phyloP scores from a whole-genome alignment of 2,888 invertebrate species.

The Zygothrica quintamaculata region DNA sequence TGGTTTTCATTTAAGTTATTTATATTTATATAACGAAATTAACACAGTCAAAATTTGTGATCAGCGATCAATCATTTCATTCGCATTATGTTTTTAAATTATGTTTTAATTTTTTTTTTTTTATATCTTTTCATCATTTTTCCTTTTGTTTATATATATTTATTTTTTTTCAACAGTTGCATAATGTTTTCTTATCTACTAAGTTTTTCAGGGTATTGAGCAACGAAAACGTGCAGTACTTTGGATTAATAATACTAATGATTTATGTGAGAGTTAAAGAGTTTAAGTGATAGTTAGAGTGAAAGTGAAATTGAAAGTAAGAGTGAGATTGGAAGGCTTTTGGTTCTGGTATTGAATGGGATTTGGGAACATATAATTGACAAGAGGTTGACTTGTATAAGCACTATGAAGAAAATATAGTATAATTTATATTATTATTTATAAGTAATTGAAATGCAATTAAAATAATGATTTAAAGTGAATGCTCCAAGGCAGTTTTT shows the following conservation, averaged over 20 bases:
- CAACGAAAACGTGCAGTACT: conserved; percentile 59
- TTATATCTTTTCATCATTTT: conserved; percentile 32
- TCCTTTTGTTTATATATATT: conserved; percentile 24
- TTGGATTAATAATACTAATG: conserved; percentile 5
- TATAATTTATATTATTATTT: not conserved
- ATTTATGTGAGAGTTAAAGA: conserved; percentile 3
- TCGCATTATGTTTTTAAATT: conserved; percentile 69
- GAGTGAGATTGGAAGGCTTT: not conserved
- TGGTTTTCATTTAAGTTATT: no score
- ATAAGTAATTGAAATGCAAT: conserved; percentile 28
- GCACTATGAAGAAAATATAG: not conserved
- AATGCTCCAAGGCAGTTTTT: conserved; percentile 58
- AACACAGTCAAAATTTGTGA: conserved; percentile 85
- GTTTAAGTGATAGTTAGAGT: not conserved
- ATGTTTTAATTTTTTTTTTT: conserved; percentile 20
- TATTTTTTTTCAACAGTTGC: conserved; percentile 53
- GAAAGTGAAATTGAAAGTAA: not conserved
- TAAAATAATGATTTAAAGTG: conserved; percentile 43
- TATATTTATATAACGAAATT: conserved; percentile 83
- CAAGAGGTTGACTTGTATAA: conserved; percentile 34
- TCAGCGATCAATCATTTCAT: conserved; percentile 84
- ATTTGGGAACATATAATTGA: conserved; percentile 50
- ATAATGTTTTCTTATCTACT: conserved; percentile 63
- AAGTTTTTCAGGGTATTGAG: conserved; percentile 47
- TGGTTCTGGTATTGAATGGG: no score